Evolutionary conservation across 2,888 invertebrate species (phyloP), one percentile per base, ranked within the genome.

Genomic region (Ptilodon capucinus): DNA sequence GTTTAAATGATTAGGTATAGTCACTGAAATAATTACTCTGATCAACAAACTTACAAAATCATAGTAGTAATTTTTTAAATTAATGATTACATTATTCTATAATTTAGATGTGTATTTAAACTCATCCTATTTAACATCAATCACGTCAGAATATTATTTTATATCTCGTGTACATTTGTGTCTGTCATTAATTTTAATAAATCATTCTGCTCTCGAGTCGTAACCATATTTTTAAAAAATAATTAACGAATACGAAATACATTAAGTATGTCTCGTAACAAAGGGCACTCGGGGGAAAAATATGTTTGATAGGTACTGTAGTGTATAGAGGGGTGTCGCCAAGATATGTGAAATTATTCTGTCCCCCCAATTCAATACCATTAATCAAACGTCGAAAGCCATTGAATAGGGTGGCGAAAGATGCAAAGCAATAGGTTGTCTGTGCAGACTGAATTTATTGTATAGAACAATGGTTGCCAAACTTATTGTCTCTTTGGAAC

Each of bases 361-460:
- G 58, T 58, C 64, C 74, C 68, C 84, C 81, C 64, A 68, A 76
- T 77, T 74, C 75, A 64, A 66, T 63, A 60, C 71, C 86, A 90
- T 90, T 88, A 88, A 90, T 90, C 90, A 90, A 88, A 84, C 76
- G 79, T 71, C 67, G 67, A 64, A 71, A 74, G 77, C 84, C 82
- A 87, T 85, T 84, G 82, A 83, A 84, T 84, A 76, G 89, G 88
- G 90, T 83, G 88, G 77, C 64, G 86, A 86, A 79, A 81, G 79
- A 79, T 79, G 75, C 76, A 79, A 78, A 76, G 76, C 84, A 76
- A 83, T 82, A 77, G 79, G 78, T 81, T 81, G 78, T 84, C 81
- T 84, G 79, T 79, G 57, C 70, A 73, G 75, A 76, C 77, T 46
- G 64, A 65, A 65, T 81, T 82, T 78, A 81, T 80, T 75, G 74